Evolutionary conservation across 1,140 invertebrate genomes (phyloP).

Genomic region (Drosophila parabipectinata): DNA sequence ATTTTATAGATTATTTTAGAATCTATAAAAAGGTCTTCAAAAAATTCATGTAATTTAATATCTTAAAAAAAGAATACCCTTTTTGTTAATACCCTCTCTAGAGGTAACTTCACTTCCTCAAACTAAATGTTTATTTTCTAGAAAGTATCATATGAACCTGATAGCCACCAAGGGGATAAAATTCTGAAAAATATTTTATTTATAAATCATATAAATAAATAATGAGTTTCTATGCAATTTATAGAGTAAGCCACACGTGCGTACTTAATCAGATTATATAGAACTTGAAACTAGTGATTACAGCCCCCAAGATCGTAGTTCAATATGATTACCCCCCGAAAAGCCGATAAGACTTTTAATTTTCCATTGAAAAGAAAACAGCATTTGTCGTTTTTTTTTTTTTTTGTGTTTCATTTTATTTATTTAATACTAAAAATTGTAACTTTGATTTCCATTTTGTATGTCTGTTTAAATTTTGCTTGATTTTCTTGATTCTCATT

Average conservation of each 20-base stretch:
- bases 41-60: too few species aligned
- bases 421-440: slow-evolving; percentile 52
- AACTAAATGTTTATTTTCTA: too few species aligned
- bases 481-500: slow-evolving; percentile 9
- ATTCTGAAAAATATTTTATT: background rate
- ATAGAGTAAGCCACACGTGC: background rate
- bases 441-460: slow-evolving; percentile 48
- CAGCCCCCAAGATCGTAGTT: background rate
- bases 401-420: slow-evolving; percentile 38
- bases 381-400: background rate
- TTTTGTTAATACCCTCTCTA: too few species aligned
- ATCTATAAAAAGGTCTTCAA: too few species aligned
- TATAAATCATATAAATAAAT: background rate
- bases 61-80: too few species aligned
- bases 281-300: background rate
- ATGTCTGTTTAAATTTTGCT: slow-evolving; percentile 29
- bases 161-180: background rate
- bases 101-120: too few species aligned
- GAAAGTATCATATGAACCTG: background rate
- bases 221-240: background rate
- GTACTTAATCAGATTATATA: too few species aligned
- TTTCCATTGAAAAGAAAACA: slow-evolving; percentile 1
- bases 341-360: background rate
- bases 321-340: background rate
- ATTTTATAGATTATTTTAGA: too few species aligned